Conservation (phyloP, 2,797 vertebrate species). For the Neostethus bicornis region DNA sequence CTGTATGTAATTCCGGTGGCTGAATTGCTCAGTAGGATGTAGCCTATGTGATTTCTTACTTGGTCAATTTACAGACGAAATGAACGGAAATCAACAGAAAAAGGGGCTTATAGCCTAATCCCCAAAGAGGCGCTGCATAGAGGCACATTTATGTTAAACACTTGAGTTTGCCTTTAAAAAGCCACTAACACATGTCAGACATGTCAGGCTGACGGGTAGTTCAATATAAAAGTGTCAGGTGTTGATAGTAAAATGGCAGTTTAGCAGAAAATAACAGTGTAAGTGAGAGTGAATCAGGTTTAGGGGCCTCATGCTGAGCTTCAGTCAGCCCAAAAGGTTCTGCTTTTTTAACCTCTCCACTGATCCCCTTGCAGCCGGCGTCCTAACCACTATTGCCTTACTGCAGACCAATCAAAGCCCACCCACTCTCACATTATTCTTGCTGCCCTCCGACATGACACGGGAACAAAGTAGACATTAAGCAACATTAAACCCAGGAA, state of each 20-base stretch:
- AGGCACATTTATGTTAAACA: conserved; percentile 38
- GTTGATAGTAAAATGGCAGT: conserved; percentile 66
- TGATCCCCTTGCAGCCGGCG: conserved; percentile 91
- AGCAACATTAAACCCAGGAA: conserved; percentile 97
- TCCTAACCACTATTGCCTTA: conserved; percentile 85
- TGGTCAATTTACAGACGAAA: conserved; percentile 81
- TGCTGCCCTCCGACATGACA: conserved; percentile 96
- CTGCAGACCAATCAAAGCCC: conserved; percentile 92
- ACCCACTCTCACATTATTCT: conserved; percentile 98
- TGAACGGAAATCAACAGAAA: conserved; percentile 56
- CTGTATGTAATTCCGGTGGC: conserved; percentile 79
- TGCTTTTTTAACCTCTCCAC: conserved; percentile 99
- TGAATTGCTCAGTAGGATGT: conserved; percentile 82
- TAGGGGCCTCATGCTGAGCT: conserved; percentile 71
- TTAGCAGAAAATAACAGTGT: conserved; percentile 58
- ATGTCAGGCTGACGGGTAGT: conserved; percentile 44
- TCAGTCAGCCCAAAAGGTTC: conserved; percentile 84
- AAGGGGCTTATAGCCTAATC: conserved; percentile 42
- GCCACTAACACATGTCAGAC: conserved; percentile 10
- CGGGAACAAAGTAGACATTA: conserved; percentile 99
- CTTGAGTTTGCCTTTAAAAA: conserved; percentile 4
- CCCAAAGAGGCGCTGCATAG: conserved; percentile 17
- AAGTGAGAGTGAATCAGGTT: conserved; percentile 59
- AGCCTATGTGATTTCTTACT: conserved; percentile 87
- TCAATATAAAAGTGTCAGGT: conserved; percentile 51